Evolutionary conservation across 2,888 invertebrate species (phyloP).

Genomic region (Cistogaster globosa): DNA sequence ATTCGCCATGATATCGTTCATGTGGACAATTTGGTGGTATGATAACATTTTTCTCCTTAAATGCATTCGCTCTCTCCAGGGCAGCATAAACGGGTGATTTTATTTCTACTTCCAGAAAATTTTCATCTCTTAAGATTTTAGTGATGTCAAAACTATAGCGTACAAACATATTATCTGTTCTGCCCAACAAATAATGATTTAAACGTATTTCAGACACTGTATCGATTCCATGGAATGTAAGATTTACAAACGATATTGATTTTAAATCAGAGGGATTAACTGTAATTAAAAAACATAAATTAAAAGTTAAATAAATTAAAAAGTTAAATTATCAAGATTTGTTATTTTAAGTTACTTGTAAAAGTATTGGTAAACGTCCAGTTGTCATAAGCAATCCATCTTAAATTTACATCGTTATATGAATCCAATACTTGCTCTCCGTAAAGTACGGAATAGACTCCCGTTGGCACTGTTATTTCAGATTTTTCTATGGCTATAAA

Average conservation of each 20-base stretch:
- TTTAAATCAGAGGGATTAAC: conserved; percentile 75
- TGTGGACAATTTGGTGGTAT: conserved; percentile 91
- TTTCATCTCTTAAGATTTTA: conserved; percentile 82
- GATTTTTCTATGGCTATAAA: conserved; percentile 74
- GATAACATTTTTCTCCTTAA: conserved; percentile 70
- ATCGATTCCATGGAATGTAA: conserved; percentile 94
- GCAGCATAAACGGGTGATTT: conserved; percentile 88
- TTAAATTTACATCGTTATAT: conserved; percentile 90
- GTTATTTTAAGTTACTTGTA: conserved; percentile 84
- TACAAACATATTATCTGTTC: conserved; percentile 93
- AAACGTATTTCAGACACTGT: conserved; percentile 90
- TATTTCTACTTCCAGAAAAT: conserved; percentile 86
- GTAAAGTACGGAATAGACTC: conserved; percentile 79
- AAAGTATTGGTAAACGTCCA: conserved; percentile 91
- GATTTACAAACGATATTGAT: conserved; percentile 77
- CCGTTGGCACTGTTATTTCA: conserved; percentile 78
- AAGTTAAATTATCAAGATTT: not conserved
- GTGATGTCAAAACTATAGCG: conserved; percentile 90
- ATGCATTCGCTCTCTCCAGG: conserved; percentile 79
- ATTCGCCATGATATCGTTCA: conserved; percentile 92
- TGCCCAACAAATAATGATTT: conserved; percentile 88
- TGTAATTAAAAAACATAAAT: conserved; percentile 39
- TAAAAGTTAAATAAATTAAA: not conserved
- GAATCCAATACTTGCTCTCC: conserved; percentile 83
- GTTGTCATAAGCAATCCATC: conserved; percentile 92